Evolutionary conservation across 2,888 invertebrate species (phyloP), one percentile per base, ranked within the genome.

Genomic region (Andrena flavipes): DNA sequence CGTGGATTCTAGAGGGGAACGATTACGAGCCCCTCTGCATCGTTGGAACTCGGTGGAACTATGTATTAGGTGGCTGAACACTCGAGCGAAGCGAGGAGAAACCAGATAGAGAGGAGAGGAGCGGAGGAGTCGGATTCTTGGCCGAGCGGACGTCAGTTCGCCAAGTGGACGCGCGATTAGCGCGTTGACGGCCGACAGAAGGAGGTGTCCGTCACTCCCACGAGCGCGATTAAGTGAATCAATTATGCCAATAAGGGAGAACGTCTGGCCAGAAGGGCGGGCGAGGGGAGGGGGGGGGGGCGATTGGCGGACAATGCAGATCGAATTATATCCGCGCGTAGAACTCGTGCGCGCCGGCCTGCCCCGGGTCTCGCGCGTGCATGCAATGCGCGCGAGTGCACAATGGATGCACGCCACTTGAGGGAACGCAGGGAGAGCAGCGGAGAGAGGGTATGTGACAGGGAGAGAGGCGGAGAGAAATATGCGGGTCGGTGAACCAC

Each of bases 231-330:
- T 88, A 87, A 84, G 89, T 88, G 90, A 91, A 91, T 92, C 91
- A 92, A 92, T 92, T 92, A 92, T 91, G 90, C 86, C 91, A 91
- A 91, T 89, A 87, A 91, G 87, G 77, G 85, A 78, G 74, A 85
- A 82, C 86, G 90, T 80, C 86, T 87, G 89, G 71, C 60, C 71
- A 76, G 69, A 42, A 0, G 42, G 16, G 16, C 0, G 10, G 35
- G 16, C 0, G 10, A 10, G 42, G 2, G 42, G 4, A 1, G 4
- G 69, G 30, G 6, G 30, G 30, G 5, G 29, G 80, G 33, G 68
- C 82, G 89, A 89, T 90, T 84, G 88, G 81, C 85, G 88, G 91
- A 92, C 92, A 92, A 92, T 92, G 90, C 90, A 77, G 77, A 89
- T 88, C 88, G 87, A 91, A 91, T 92, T 90, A 90, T 90, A 89